Conservation (phyloP, 1,140 invertebrate genomes). For the Bombyx mori region DNA sequence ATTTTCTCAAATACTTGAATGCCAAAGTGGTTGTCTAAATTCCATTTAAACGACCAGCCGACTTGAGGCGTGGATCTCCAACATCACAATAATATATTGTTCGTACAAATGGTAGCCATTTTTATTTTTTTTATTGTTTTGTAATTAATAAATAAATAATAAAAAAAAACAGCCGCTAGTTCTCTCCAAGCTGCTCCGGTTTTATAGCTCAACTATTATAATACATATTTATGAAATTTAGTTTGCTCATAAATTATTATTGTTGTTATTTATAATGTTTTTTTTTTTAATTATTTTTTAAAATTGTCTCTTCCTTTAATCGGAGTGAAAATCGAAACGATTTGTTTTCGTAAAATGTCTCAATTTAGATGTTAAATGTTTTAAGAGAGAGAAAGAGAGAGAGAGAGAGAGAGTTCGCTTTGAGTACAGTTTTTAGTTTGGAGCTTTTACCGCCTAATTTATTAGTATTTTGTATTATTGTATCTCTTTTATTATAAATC, state of each 20-base stretch:
- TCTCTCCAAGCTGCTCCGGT: conserved; percentile 65
- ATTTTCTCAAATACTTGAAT: conserved; percentile 49
- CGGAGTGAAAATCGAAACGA: conserved; percentile 38
- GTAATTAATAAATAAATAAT: no score
- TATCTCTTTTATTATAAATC: no score
- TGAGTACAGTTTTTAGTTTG: no score
- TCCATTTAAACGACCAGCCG: conserved; percentile 47
- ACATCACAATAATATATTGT: conserved; percentile 61
- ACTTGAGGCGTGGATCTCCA: conserved; percentile 48
- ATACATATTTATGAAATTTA: conserved; percentile 27
- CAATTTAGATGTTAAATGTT: conserved; percentile 40
- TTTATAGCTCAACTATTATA: conserved; percentile 26
- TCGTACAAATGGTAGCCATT: conserved; percentile 64
- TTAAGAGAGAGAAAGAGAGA: neutral
- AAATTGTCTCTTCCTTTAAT: conserved; percentile 28
- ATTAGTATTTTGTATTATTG: no score
- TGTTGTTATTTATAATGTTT: conserved; percentile 36
- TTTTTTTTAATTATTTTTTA: conserved; percentile 32
- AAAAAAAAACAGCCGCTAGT: conserved; percentile 19
- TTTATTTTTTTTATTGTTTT: conserved; percentile 15
- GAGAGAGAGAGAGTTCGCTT: no score
- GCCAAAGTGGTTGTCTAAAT: conserved; percentile 63
- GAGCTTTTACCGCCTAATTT: no score
- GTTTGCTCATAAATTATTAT: conserved; percentile 54
- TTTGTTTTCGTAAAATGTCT: conserved; percentile 35